Evolutionary conservation across 2,113 vertebrate genomes (phyloP).

Genomic region (Gallinago media): DNA sequence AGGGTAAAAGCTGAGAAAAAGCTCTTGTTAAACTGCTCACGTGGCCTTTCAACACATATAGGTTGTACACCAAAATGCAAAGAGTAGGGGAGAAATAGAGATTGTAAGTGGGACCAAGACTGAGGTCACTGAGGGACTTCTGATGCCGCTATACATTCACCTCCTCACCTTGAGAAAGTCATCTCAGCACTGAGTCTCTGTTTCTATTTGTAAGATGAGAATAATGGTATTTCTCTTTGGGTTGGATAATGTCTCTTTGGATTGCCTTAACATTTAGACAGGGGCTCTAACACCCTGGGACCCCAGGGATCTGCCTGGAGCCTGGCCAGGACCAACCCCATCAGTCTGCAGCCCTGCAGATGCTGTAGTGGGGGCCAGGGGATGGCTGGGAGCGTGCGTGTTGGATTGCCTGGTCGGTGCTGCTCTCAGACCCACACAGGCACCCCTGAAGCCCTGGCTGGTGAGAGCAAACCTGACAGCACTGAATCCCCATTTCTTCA

Average conservation of each 20-base stretch:
- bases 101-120: neutral
- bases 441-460: neutral
- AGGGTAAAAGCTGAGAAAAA: neutral
- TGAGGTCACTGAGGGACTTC: neutral
- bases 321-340: neutral
- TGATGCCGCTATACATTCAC: neutral
- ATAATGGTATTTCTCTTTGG: neutral
- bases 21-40: neutral
- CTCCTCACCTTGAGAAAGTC: neutral
- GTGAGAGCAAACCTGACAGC: neutral
- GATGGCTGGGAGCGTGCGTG: accelerated
- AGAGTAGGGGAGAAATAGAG: neutral
- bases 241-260: neutral
- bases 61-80: neutral
- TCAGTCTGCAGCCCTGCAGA: neutral
- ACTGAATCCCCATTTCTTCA: neutral
- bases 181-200: neutral
- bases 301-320: neutral
- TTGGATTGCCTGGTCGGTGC: neutral
- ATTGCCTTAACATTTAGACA: neutral
- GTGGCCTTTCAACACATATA: neutral
- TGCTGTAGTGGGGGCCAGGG: accelerated
- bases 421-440: neutral
- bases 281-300: neutral
- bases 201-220: neutral